Evolutionary conservation across 2,113 vertebrate genomes (phyloP), one percentile per base, ranked within the genome.

Genomic region (Lepisosteus osseus): DNA sequence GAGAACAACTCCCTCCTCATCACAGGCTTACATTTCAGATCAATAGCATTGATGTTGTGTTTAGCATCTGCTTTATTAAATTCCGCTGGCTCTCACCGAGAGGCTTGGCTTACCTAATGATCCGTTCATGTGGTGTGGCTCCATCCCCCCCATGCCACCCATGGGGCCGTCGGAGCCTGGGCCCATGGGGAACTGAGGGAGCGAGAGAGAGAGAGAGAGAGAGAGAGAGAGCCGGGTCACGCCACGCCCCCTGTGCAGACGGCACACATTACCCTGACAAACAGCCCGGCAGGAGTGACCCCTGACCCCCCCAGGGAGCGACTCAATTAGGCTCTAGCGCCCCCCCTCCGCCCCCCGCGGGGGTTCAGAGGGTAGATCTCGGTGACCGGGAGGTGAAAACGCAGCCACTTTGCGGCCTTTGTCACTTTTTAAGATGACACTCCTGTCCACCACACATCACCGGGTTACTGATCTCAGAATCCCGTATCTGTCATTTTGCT

Each of bases 51-150:
- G 65, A 64, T 17, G 61, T 12, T 3, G 70, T 65, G 70, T 73
- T 73, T n/a, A 67, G 55, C 43, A 15, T 65, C 59, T 51, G 17
- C 42, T 67, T 14, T 67, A 57, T 17, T 45, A 45, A 64, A 61
- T 59, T 41, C 29, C 12, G 41, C 62, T 68, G 11, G 40, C 29
- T 62, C 17, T 6, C 54, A 17, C 57, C 1, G 6, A 51, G 0
- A 0, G 0, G 0, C 0, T 0, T 5, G 3, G 0, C 91, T 92
- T 86, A 94, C 93, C 93, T 93, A 94, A 89, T 0, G 93, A 94
- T 86, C 97, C 97, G 12, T 99, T 99, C 96, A 99, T 98, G 93
- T 99, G 97, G 87, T 98, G 97, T 71, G 97, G 96, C 84, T 99
- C 97, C 97, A 99, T 99, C 79, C 96, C 96, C 0, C 95, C 95